Percentiles rank a stretch among this genome's conserved stretches.
Evolutionary conservation across 2,113 vertebrate species (phyloP).

Genomic region (Scytalopus superciliaris): DNA sequence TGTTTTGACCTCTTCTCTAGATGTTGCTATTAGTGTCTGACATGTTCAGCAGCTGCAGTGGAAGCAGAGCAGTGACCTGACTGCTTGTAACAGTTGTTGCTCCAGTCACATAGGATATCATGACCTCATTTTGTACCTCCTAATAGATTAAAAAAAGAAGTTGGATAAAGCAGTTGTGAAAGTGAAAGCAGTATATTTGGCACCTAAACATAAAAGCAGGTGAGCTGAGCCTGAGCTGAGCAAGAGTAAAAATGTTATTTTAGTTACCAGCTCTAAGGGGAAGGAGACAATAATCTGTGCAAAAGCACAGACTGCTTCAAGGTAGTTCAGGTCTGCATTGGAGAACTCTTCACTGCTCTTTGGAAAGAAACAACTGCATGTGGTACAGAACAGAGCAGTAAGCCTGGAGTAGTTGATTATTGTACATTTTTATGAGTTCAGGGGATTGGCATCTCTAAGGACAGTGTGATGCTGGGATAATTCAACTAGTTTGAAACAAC

Average conservation of each 20-base stretch:
- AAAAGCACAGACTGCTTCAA: not conserved
- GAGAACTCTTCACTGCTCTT: not conserved
- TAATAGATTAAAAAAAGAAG: not conserved
- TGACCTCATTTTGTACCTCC: not conserved
- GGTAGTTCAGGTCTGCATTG: not conserved
- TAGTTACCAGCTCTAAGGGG: not conserved
- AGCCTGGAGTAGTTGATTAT: not conserved
- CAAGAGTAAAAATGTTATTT: not conserved
- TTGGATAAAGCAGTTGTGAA: not conserved
- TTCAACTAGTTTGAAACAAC: not conserved
- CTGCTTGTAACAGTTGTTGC: not conserved
- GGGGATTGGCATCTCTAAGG: not conserved
- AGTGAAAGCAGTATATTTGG: not conserved
- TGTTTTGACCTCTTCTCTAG: constrained; percentile 39
- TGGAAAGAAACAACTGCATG: not conserved
- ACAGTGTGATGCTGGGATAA: not conserved
- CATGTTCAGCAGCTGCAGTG: constrained; percentile 22
- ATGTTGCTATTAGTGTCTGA: constrained; percentile 25
- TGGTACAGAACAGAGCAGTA: not conserved
- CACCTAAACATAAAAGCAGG: not conserved
- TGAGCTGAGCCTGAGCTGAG: not conserved
- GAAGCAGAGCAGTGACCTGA: not conserved
- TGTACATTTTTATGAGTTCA: not conserved
- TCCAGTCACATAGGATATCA: not conserved
- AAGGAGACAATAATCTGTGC: not conserved